Evolutionary conservation across 2,888 invertebrate genomes (phyloP), one percentile per base, ranked within the genome.

Genomic region (Apodemia hepburni): DNA sequence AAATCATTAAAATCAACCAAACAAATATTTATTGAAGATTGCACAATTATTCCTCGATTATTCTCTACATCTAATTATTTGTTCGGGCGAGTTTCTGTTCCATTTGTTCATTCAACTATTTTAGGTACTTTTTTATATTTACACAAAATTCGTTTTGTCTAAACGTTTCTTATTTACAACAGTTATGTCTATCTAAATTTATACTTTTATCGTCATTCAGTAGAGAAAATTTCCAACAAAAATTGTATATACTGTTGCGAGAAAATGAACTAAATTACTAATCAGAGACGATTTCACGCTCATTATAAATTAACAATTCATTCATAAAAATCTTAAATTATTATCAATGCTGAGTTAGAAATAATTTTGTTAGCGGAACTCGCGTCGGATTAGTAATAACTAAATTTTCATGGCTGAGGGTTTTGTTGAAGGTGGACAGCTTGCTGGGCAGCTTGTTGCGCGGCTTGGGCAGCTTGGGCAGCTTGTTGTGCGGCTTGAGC

Each of bases 361-460:
- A 65, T 59, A 62, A 66, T 60, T 62, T 61, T 71, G 73, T 75
- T 70, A 72, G 75, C 75, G 70, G 86, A 88, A 89, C 91, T 88
- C 87, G 87, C 86, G 72, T 91, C 87, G 81, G 88, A 89, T 95
- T 95, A 95, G 95, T 95, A 95, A 93, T 95, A 95, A 92, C 93
- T 95, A 91, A 95, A 95, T 89, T 95, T 95, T 96, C 96, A 96
- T 94, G 96, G 93, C 78, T 94, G 94, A 74, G 92, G 89, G 74
- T 91, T 92, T 73, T 92, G 82, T 79, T 94, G 87, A 63, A 91
- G 82, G 73, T 91, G 86, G 71, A 93, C 92, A 72, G 93, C 93
- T 78, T 90, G 89, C 64, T 91, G 91, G 2, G 89, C 88, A 4
- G 91, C 90, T 69, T 89, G 88, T 54, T 90, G 87, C 35, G 88